These are phyloP conservation scores for Tortricodes alternella DNA, from an alignment of 2,888 invertebrate genomes.

Conservation along the genomic window DNA sequence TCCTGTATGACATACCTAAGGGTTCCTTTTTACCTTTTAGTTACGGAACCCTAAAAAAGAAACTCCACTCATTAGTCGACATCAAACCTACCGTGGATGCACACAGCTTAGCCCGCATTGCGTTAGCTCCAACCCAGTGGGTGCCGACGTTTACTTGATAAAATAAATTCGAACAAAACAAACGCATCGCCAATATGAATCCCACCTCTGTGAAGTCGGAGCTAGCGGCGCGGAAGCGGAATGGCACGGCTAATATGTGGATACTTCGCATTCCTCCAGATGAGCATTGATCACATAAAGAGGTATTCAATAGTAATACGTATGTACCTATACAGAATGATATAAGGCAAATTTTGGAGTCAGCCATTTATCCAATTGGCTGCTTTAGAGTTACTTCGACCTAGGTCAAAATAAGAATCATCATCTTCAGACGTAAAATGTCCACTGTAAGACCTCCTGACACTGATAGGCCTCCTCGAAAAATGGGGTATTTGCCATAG, in stretches of 20 bases:
- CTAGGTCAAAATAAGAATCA: too few relatives aligned
- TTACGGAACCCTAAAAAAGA: slow-evolving; percentile 66
- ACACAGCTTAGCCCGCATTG: slow-evolving; percentile 60
- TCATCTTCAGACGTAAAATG: too few relatives aligned
- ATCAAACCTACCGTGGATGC: slow-evolving; percentile 46
- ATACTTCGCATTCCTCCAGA: slow-evolving; percentile 68
- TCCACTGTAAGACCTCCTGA: too few relatives aligned
- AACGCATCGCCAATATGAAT: slow-evolving; percentile 80
- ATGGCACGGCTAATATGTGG: slow-evolving; percentile 73
- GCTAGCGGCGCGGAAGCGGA: slow-evolving; percentile 78
- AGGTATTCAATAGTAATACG: slow-evolving; percentile 13
- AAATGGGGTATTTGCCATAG: too few relatives aligned
- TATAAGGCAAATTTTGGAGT: background rate
- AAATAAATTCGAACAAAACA: slow-evolving; percentile 82
- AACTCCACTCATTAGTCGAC: slow-evolving; percentile 70
- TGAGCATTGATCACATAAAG: slow-evolving; percentile 49
- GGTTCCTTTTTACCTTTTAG: too few relatives aligned
- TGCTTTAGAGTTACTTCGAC: too few relatives aligned
- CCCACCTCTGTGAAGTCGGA: slow-evolving; percentile 75
- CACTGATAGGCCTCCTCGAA: too few relatives aligned
- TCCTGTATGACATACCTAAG: too few relatives aligned
- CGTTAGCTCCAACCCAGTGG: slow-evolving; percentile 70
- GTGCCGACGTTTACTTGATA: slow-evolving; percentile 79
- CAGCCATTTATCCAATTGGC: too few relatives aligned
- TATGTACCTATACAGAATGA: background rate